Evolutionary conservation across 1,140 invertebrate genomes (phyloP).

Genomic region (Stegodyphus dumicola): DNA sequence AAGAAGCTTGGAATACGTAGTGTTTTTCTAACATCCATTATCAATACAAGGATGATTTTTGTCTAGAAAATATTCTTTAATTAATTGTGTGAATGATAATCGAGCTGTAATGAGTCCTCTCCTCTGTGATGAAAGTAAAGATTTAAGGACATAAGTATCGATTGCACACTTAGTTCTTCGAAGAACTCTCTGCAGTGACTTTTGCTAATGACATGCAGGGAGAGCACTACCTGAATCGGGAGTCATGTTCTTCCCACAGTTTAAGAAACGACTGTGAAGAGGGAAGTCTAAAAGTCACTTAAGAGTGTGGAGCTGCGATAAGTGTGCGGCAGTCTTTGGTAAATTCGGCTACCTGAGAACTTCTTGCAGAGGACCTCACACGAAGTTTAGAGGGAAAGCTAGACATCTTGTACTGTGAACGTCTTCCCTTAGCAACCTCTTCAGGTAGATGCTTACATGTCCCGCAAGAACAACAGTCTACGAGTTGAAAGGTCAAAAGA

Average conservation of each 20-base stretch:
- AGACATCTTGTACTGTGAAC: not conserved
- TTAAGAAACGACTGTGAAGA: not conserved
- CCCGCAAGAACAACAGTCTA: slow-evolving; percentile 1
- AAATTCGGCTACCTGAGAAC: not conserved
- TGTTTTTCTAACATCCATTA: too few relatives aligned
- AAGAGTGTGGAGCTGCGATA: not conserved
- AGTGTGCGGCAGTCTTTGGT: slow-evolving; percentile 14
- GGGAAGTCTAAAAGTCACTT: slow-evolving; percentile 2
- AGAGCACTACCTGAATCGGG: too few relatives aligned
- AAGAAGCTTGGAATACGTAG: too few relatives aligned
- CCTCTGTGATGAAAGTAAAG: too few relatives aligned
- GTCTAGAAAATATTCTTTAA: too few relatives aligned
- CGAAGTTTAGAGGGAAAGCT: not conserved
- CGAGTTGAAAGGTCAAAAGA: slow-evolving; percentile 5
- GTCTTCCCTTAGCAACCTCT: not conserved
- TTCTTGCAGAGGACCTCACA: not conserved
- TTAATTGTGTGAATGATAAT: too few relatives aligned
- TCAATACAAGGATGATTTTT: too few relatives aligned
- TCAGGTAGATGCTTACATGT: not conserved
- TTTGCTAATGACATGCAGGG: too few relatives aligned
- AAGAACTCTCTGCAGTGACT: too few relatives aligned
- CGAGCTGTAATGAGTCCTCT: too few relatives aligned
- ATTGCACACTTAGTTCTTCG: too few relatives aligned
- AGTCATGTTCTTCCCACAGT: not conserved
- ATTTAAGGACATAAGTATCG: too few relatives aligned